These are phyloP conservation scores for Drosophila tripunctata DNA, from an alignment of 2,888 invertebrate genomes.

Conservation along the genomic window DNA sequence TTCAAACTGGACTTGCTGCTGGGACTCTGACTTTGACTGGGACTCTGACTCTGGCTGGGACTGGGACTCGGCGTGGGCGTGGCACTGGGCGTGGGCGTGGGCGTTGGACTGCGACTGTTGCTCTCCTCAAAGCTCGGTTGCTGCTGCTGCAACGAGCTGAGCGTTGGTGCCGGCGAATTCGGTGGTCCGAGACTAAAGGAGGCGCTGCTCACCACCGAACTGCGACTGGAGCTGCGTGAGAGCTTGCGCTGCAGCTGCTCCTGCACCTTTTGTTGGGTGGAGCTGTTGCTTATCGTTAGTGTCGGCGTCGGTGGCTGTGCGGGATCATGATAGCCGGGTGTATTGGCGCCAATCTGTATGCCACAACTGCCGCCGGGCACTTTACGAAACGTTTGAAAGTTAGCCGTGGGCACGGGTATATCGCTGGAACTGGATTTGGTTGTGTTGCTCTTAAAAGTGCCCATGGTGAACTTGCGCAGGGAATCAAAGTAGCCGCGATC, in stretches of 20 bases:
- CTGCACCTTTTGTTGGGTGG: too few species aligned
- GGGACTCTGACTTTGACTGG: slow-evolving; percentile 74
- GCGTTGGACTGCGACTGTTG: slow-evolving; percentile 62
- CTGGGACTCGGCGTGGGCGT: slow-evolving; percentile 63
- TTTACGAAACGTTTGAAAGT: slow-evolving; percentile 90
- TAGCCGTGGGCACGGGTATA: slow-evolving; percentile 91
- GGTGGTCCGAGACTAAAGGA: slow-evolving; percentile 68
- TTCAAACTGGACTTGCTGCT: slow-evolving; percentile 81
- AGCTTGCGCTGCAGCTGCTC: slow-evolving; percentile 53
- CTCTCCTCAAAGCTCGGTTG: slow-evolving; percentile 66
- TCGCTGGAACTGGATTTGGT: slow-evolving; percentile 84
- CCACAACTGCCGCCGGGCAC: slow-evolving; percentile 86
- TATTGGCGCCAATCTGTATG: slow-evolving; percentile 83
- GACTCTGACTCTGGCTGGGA: slow-evolving; percentile 61
- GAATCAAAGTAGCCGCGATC: slow-evolving; percentile 87
- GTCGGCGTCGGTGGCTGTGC: slow-evolving; percentile 57
- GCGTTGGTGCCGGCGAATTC: slow-evolving; percentile 74
- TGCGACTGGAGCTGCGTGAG: slow-evolving; percentile 75
- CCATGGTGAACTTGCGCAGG: slow-evolving; percentile 88
- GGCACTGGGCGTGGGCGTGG: slow-evolving; percentile 53
- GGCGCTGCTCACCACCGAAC: slow-evolving; percentile 68
- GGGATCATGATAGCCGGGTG: slow-evolving; percentile 78
- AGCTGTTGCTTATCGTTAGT: background rate
- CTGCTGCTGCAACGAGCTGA: slow-evolving; percentile 65
- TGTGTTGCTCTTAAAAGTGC: slow-evolving; percentile 84